phyloP scores from a whole-genome alignment of 2,888 invertebrate genomes.

The Chrysopilus asiliformis region DNA sequence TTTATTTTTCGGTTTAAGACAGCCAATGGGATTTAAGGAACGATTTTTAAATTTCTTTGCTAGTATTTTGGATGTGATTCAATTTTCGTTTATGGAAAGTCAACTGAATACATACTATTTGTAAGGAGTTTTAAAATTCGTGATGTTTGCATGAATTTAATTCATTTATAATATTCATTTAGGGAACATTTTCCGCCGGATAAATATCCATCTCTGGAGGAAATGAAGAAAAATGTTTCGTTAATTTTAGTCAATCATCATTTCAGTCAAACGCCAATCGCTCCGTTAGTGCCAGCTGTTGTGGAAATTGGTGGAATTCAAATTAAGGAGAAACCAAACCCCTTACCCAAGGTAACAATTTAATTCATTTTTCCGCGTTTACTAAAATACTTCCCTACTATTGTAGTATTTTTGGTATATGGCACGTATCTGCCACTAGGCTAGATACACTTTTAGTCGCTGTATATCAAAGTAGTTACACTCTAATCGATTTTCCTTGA shows the following conservation, averaged over 20 bases:
- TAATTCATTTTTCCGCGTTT: too few species aligned
- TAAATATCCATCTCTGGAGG: conserved; percentile 14
- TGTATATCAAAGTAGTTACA: conserved; percentile 34
- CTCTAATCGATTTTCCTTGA: too few species aligned
- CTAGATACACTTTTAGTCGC: conserved; percentile 35
- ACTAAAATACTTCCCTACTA: background rate
- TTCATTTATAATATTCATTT: conserved; percentile 12
- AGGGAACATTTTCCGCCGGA: conserved; percentile 11
- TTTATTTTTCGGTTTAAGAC: background rate
- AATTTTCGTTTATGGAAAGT: conserved; percentile 1
- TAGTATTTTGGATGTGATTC: background rate
- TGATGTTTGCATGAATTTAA: background rate
- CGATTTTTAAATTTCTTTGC: conserved; percentile 3
- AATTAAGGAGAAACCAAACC: conserved; percentile 22
- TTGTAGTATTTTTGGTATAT: conserved; percentile 2
- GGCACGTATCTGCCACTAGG: too few species aligned
- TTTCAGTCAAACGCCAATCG: conserved; percentile 25
- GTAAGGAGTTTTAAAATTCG: conserved; percentile 1
- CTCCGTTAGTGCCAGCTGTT: conserved; percentile 28
- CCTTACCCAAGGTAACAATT: conserved; percentile 14
- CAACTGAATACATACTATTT: background rate
- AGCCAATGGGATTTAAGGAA: conserved; percentile 5
- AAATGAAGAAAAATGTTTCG: conserved; percentile 29
- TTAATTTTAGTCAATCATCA: conserved; percentile 34
- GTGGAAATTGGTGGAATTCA: conserved; percentile 39